Percentiles rank a stretch among this genome's conserved stretches.
Conservation (phyloP, 1,140 invertebrate species). For the Drosophila micromelanica region DNA sequence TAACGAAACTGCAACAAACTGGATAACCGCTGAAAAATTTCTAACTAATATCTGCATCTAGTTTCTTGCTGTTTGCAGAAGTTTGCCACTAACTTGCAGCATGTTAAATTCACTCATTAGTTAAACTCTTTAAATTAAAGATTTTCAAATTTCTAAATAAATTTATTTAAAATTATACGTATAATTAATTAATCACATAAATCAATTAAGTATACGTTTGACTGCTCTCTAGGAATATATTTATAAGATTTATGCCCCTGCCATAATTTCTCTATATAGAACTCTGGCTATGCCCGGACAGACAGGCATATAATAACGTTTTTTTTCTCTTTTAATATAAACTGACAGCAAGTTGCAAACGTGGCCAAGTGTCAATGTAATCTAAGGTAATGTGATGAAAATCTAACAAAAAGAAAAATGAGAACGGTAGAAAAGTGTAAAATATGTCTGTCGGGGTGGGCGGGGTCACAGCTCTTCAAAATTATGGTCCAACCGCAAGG, state of each 20-base stretch:
- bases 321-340: slow-evolving; percentile 1
- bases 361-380: slow-evolving; percentile 25
- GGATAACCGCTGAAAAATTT: not conserved
- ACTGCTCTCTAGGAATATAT: not conserved
- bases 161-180: too few species aligned
- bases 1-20: slow-evolving; percentile 21
- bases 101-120: too few species aligned
- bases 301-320: not conserved
- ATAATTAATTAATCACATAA: too few species aligned
- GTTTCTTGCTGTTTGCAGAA: slow-evolving; percentile 3
- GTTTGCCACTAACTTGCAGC: not conserved
- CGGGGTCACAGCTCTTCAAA: slow-evolving; percentile 35
- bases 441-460: slow-evolving; percentile 18
- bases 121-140: too few species aligned
- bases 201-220: too few species aligned
- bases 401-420: slow-evolving; percentile 12
- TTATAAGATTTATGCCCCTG: slow-evolving; percentile 1
- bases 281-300: not conserved
- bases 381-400: slow-evolving; percentile 22
- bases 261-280: slow-evolving; percentile 2
- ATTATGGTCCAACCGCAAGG: slow-evolving; percentile 69
- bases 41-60: not conserved
- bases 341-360: not conserved
- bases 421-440: not conserved
- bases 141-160: too few species aligned